Percentiles rank a stretch among this genome's conserved stretches.
These are phyloP conservation scores for Electrophaes corylata DNA, from an alignment of 2,888 invertebrate genomes.

Conservation along the genomic window DNA sequence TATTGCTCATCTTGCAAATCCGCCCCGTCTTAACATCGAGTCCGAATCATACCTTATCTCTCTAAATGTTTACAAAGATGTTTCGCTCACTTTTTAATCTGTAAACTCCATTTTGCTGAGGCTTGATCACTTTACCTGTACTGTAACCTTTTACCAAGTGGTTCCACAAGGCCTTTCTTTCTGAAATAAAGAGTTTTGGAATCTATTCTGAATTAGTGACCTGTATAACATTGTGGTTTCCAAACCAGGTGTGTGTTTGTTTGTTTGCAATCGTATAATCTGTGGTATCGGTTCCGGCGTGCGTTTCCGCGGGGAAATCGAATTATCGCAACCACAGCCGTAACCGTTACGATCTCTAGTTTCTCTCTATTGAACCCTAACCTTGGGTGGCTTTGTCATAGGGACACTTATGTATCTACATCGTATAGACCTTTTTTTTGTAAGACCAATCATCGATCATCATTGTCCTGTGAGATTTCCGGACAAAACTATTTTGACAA, in stretches of 20 bases:
- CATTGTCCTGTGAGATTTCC: no score
- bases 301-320: constrained; percentile 41
- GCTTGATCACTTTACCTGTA: not conserved
- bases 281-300: constrained; percentile 37
- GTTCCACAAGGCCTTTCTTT: not conserved
- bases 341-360: constrained; percentile 44
- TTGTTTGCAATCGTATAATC: constrained; percentile 25
- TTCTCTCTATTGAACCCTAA: constrained; percentile 43
- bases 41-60: not conserved
- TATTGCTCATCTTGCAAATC: not conserved
- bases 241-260: constrained; percentile 23
- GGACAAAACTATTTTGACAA: no score
- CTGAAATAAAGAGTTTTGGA: not conserved
- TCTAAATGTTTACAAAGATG: not conserved
- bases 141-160: not conserved
- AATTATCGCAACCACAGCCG: constrained; percentile 38
- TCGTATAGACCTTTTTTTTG: not conserved
- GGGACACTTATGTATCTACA: not conserved
- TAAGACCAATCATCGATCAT: not conserved
- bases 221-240: constrained; percentile 14
- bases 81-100: not conserved
- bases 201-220: constrained; percentile 7
- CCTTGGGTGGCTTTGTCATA: constrained; percentile 30
- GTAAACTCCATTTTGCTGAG: not conserved
- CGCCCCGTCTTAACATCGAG: not conserved